Conservation (phyloP, 2,888 invertebrate genomes). For the Hoplodrina ambigua region DNA sequence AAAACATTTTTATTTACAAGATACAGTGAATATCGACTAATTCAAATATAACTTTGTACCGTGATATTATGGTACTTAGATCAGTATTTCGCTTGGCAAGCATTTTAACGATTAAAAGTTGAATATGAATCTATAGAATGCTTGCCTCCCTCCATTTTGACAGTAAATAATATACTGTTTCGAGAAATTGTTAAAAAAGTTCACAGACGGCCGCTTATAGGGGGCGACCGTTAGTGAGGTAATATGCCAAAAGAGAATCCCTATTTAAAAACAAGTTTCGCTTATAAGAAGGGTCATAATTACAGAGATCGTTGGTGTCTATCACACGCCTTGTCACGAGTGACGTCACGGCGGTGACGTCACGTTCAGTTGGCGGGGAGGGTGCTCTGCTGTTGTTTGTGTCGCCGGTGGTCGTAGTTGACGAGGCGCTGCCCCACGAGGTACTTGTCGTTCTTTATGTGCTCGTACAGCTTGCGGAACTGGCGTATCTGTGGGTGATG, state of each 20-base stretch:
- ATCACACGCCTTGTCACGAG: slow-evolving; percentile 55
- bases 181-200: slow-evolving; percentile 36
- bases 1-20: slow-evolving; percentile 67
- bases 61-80: slow-evolving; percentile 39
- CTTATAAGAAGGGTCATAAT: slow-evolving; percentile 62
- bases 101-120: slow-evolving; percentile 30
- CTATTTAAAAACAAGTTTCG: slow-evolving; percentile 60
- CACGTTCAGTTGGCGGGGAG: slow-evolving; percentile 75
- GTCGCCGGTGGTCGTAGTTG: slow-evolving; percentile 97
- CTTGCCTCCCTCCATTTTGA: slow-evolving; percentile 29
- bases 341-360: slow-evolving; percentile 46
- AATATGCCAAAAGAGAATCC: slow-evolving; percentile 45
- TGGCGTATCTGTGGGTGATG: slow-evolving; percentile 94
- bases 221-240: slow-evolving; percentile 36
- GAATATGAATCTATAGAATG: slow-evolving; percentile 30
- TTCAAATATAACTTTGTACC: slow-evolving; percentile 56
- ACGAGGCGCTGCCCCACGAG: slow-evolving; percentile 98
- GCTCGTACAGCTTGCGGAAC: slow-evolving; percentile 98
- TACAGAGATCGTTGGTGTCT: slow-evolving; percentile 57
- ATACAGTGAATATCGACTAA: slow-evolving; percentile 55
- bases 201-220: slow-evolving; percentile 18
- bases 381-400: slow-evolving; percentile 86
- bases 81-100: slow-evolving; percentile 47
- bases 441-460: slow-evolving; percentile 99
- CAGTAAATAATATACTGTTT: slow-evolving; percentile 37